Evolutionary conservation across 2,797 vertebrate species (phyloP).

Genomic region (Mormyrus proboscirostris): DNA sequence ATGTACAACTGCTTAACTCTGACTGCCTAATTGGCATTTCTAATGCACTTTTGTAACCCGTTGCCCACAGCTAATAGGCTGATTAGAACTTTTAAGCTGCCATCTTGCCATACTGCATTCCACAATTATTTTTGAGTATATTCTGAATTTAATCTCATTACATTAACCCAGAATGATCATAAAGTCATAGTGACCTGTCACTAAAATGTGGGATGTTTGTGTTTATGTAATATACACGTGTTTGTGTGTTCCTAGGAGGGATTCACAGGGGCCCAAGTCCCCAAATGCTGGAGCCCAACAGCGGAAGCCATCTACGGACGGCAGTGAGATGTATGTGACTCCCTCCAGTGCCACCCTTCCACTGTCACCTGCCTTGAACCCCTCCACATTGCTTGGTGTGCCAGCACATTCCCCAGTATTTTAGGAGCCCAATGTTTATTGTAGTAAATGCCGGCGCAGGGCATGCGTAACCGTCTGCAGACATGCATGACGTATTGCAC

Average conservation of each 20-base stretch:
- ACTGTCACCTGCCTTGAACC: neutral
- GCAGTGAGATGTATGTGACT: slow-evolving; percentile 49
- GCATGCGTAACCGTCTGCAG: neutral
- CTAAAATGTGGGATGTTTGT: neutral
- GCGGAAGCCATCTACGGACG: slow-evolving; percentile 60
- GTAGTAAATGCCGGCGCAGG: neutral
- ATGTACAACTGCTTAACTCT: neutral
- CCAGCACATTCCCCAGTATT: neutral
- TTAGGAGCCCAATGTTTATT: neutral
- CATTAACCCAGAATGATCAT: neutral
- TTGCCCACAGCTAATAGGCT: neutral
- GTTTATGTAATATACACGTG: neutral
- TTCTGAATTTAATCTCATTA: neutral
- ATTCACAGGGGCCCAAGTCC: slow-evolving; percentile 53
- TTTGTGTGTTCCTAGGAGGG: slow-evolving; percentile 46
- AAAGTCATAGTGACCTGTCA: neutral
- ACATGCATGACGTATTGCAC: neutral
- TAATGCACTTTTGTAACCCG: neutral
- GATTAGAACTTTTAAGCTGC: neutral
- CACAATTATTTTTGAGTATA: neutral
- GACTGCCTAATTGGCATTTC: neutral
- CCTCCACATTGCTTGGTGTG: neutral
- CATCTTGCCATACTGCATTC: neutral
- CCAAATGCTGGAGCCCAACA: slow-evolving; percentile 45
- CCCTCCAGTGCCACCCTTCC: neutral